phyloP scores from a whole-genome alignment of 2,113 vertebrate species.

The Micronycteris hirsuta region DNA sequence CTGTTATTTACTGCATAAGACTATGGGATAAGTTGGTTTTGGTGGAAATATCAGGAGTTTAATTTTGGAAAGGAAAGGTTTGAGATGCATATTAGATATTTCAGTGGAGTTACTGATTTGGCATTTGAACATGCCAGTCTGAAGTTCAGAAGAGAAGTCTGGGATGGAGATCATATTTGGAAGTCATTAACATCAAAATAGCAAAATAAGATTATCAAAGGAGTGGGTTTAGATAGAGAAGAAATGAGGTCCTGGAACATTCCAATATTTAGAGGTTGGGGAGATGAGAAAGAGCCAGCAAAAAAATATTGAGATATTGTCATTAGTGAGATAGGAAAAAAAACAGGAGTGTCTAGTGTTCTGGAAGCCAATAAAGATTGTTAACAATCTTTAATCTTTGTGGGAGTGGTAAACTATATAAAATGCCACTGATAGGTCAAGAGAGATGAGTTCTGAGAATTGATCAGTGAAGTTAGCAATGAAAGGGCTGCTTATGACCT shows the following conservation, averaged over 20 bases:
- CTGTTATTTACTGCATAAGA: not conserved
- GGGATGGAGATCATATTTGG: not conserved
- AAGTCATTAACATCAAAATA: not conserved
- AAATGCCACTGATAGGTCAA: not conserved
- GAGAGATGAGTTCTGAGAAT: not conserved
- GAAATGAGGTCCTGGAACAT: not conserved
- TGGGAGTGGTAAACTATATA: not conserved
- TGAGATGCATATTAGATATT: constrained; percentile 10
- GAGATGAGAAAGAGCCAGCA: not conserved
- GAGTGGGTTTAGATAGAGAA: not conserved
- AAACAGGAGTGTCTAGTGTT: not conserved
- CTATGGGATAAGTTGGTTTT: not conserved
- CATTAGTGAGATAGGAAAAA: not conserved
- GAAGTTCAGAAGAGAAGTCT: not conserved
- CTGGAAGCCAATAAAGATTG: not conserved
- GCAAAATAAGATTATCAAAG: not conserved
- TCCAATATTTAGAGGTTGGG: not conserved
- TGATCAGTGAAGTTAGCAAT: not conserved
- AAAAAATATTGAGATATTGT: constrained; percentile 20
- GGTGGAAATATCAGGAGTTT: not conserved
- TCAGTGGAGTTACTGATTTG: constrained; percentile 11
- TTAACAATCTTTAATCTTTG: no score
- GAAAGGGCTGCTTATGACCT: not conserved
- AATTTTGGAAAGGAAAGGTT: constrained; percentile 7
- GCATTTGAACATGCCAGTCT: not conserved